Base-by-base conservation (phyloP, 1,140 invertebrate species). In the Liolophura sinensis region DNA sequence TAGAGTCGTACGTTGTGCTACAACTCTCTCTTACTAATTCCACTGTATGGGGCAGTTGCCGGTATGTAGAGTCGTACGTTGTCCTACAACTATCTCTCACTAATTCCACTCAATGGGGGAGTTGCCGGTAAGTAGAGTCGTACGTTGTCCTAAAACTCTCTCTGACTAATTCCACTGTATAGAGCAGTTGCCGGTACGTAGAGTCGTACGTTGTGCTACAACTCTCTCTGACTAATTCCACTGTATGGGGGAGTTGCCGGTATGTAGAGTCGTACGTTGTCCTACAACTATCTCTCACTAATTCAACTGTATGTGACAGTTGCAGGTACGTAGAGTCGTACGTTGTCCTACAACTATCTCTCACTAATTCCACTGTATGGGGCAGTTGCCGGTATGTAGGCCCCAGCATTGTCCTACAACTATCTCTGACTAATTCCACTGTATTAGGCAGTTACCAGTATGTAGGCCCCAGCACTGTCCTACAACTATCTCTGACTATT, bases 221-320 rank as follows among this genome's bases (percentile, higher is more conserved):
- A 51, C 12, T 58, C 59, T 58, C 14, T 48, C 54, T 24, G 57
- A 56, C 18, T 58, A 18, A n/a, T 64, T 47, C 20, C 59, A 40
- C 27, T 24, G 47, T 55, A 54, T 56, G 24, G 62, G 62, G 22
- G 62, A 64, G 47, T 64, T 64, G 24, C 25, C 49, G 9, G 54
- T 15, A 12, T 64, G 55, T 22, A 64, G 27, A 16, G 48, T 48
- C 18, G n/a, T n/a, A n/a, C n/a, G n/a, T n/a, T n/a, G n/a, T n/a
- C n/a, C n/a, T n/a, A n/a, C n/a, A n/a, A n/a, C n/a, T n/a, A n/a
- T n/a, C n/a, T n/a, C n/a, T n/a, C n/a, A n/a, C 89, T 98, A 63
- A 97, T 97, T 92, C 73, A 97, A 51, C 92, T 92, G 12, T 98
- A 97, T 77, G 96, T 96, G 60, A 86, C 97, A 50, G 86, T 97